phyloP scores from a whole-genome alignment of 1,140 invertebrate species.

The Anthonomus grandis region DNA sequence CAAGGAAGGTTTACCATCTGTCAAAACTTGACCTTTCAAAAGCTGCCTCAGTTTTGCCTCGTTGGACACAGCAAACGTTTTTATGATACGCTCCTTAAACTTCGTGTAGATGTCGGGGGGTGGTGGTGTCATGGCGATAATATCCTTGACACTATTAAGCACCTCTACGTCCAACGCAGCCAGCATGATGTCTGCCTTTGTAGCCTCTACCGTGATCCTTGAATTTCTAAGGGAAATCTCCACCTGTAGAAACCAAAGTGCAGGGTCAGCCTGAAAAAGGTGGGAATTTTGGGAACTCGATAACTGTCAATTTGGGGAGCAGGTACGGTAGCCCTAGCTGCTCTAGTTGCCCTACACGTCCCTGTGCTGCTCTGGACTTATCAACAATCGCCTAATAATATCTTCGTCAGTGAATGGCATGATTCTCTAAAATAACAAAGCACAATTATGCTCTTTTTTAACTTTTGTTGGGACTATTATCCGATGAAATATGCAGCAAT shows the following conservation, averaged over 20 bases:
- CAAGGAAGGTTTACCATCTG: slow-evolving; percentile 1
- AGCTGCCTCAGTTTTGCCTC: slow-evolving; percentile 2
- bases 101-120: neutral
- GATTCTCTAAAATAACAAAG: too few species aligned
- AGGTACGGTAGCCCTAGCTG: too few species aligned
- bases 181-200: neutral
- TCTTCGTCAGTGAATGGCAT: too few species aligned
- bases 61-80: neutral
- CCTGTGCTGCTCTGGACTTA: too few species aligned
- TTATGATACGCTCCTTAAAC: neutral
- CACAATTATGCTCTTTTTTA: too few species aligned
- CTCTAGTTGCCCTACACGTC: too few species aligned
- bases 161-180: neutral
- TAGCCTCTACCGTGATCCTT: neutral
- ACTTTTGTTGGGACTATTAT: too few species aligned
- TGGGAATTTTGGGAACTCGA: neutral
- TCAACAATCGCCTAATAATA: too few species aligned
- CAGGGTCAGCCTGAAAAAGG: slow-evolving; percentile 2
- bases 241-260: slow-evolving; percentile 1
- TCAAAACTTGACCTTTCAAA: slow-evolving; percentile 4
- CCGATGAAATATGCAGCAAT: too few species aligned
- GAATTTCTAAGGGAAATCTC: neutral
- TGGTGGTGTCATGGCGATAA: neutral
- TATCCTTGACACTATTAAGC: neutral
- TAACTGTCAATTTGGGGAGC: neutral